Base-by-base conservation (phyloP, 2,797 vertebrate species). In the Acanthurus leucopareius region DNA sequence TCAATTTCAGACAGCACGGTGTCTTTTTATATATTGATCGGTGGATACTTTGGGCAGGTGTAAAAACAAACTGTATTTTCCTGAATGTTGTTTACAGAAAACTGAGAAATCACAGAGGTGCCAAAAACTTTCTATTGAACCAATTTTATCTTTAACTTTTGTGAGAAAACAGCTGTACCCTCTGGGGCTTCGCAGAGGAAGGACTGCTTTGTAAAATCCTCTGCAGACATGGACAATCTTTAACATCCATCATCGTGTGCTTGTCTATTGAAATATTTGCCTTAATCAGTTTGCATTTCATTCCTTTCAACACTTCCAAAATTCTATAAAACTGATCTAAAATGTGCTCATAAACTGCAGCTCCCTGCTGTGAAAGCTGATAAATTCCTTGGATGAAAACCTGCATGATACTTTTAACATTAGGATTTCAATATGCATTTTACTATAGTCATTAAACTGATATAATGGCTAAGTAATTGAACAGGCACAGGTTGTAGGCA, bases 71-170 rank as follows among this genome's bases (percentile, higher is more conserved):
- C 5, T 10, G 40, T 42, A 28, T n/a, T 10, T 69, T 64, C 52
- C 5, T 52, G 10, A n/a, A 60, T 25, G 3, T 47, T 63, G 35
- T 72, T 61, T 25, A n/a, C 19, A 65, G 60, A 15, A 47, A 60
- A 22, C 4, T 11, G 7, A 14, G 20, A 3, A 20, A 65, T 40
- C 56, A 49, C 19, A 45, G 47, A 58, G 17, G 4, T 53, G 10
- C 13, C 32, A 17, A 7, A 63, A 47, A 63, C 60, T 2, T 32
- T 74, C 14, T 51, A 2, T 7, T 78, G 9, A 32, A 14, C 7
- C 40, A 52, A 49, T 64, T 16, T 54, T 60, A 7, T 13, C 42
- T 74, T 54, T 49, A 65, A 7, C 32, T 48, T 74, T 54, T 45
- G 11, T 15, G 4, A 69, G 49, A 64, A 42, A 64, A 35, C 51